These are phyloP conservation scores for Tyria jacobaeae DNA, from an alignment of 2,888 invertebrate genomes.

Conservation along the genomic window DNA sequence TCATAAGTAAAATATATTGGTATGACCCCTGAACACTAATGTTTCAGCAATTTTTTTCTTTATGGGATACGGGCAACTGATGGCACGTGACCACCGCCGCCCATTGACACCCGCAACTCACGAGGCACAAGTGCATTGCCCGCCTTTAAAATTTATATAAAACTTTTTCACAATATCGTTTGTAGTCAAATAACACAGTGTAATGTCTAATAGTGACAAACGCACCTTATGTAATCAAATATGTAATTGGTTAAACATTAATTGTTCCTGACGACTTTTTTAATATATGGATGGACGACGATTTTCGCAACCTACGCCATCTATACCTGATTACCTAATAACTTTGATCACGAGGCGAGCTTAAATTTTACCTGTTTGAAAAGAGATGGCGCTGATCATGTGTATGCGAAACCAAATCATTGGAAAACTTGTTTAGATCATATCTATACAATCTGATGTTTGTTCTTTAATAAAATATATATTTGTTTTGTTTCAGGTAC, in stretches of 20 bases:
- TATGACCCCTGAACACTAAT: too few species aligned
- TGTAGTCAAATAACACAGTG: neutral
- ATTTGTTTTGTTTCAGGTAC: conserved; percentile 87
- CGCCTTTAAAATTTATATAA: too few species aligned
- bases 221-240: conserved; percentile 36
- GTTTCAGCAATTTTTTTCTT: too few species aligned
- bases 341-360: too few species aligned
- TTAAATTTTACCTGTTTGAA: too few species aligned
- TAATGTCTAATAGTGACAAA: conserved; percentile 24
- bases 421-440: neutral
- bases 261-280: too few species aligned
- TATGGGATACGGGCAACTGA: too few species aligned
- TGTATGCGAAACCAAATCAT: neutral
- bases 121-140: too few species aligned
- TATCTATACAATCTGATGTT: neutral
- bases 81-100: too few species aligned
- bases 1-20: too few species aligned
- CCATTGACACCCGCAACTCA: too few species aligned
- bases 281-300: conserved; percentile 32
- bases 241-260: conserved; percentile 28
- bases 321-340: conserved; percentile 53
- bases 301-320: conserved; percentile 60
- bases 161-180: conserved; percentile 10
- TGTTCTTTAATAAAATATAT: neutral
- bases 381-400: conserved; percentile 56